Conservation (phyloP, 2,113 vertebrate species). For the Cheilinus undulatus region DNA sequence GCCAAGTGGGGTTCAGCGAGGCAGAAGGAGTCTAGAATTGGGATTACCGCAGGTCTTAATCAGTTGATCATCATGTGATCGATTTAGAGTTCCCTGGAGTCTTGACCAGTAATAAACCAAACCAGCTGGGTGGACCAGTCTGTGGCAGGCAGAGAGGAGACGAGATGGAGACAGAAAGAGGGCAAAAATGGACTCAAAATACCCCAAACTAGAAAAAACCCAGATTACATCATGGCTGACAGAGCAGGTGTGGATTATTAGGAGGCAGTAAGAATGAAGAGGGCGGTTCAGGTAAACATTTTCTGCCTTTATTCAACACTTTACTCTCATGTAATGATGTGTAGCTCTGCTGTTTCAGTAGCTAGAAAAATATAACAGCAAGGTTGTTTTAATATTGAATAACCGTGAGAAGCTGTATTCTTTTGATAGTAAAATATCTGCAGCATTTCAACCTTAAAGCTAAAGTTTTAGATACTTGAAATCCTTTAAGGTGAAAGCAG, state of each 20-base stretch:
- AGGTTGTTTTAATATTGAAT: too few species aligned
- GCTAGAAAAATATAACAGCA: too few species aligned
- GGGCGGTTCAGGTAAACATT: slow-evolving; percentile 31
- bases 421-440: too few species aligned
- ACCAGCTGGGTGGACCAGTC: not conserved
- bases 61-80: slow-evolving; percentile 55
- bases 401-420: too few species aligned
- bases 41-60: slow-evolving; percentile 19
- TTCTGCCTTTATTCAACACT: not conserved
- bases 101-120: not conserved
- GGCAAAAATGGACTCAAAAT: not conserved
- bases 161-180: not conserved
- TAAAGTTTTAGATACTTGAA: too few species aligned
- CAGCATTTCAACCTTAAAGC: too few species aligned
- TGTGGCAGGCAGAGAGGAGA: not conserved
- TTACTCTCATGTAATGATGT: not conserved
- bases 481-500: too few species aligned
- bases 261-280: slow-evolving; percentile 41
- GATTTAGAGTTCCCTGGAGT: slow-evolving; percentile 14
- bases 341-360: too few species aligned
- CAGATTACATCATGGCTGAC: slow-evolving; percentile 7
- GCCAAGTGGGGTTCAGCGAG: not conserved
- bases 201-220: not conserved
- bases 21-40: not conserved
- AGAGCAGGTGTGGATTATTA: not conserved